Evolutionary conservation across 1,140 invertebrate species (phyloP).

Genomic region (Ceratina australensis): DNA sequence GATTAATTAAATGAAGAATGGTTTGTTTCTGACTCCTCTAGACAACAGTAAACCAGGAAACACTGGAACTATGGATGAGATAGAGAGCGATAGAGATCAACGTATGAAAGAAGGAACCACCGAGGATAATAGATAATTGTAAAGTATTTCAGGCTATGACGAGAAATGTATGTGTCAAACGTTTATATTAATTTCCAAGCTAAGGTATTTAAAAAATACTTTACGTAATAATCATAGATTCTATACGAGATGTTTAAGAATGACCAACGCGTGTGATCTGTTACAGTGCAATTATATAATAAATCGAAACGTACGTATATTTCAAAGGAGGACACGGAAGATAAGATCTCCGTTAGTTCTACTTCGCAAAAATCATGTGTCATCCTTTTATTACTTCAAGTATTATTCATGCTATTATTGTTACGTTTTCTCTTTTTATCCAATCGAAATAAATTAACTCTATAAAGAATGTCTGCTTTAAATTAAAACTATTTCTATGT

Average conservation of each 20-base stretch:
- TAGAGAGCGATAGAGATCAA: conserved; percentile 28
- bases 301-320: conserved; percentile 1
- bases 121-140: conserved; percentile 7
- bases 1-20: conserved; percentile 1
- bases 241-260: neutral
- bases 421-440: conserved; percentile 8
- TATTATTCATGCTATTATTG: neutral
- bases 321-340: neutral
- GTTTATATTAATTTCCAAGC: neutral
- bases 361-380: neutral
- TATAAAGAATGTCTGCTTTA: neutral
- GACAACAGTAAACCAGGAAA: conserved; percentile 31
- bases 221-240: conserved; percentile 7
- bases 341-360: conserved; percentile 5
- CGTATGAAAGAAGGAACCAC: conserved; percentile 21
- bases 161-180: conserved; percentile 23
- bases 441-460: conserved; percentile 18
- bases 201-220: neutral
- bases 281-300: neutral
- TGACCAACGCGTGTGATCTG: neutral
- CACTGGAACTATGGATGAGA: neutral
- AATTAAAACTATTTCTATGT: neutral
- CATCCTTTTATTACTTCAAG: neutral
- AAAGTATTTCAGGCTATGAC: neutral
- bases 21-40: conserved; percentile 10